These are phyloP conservation scores for Andrena bicolor DNA, from an alignment of 2,888 invertebrate species.

Conservation along the genomic window DNA sequence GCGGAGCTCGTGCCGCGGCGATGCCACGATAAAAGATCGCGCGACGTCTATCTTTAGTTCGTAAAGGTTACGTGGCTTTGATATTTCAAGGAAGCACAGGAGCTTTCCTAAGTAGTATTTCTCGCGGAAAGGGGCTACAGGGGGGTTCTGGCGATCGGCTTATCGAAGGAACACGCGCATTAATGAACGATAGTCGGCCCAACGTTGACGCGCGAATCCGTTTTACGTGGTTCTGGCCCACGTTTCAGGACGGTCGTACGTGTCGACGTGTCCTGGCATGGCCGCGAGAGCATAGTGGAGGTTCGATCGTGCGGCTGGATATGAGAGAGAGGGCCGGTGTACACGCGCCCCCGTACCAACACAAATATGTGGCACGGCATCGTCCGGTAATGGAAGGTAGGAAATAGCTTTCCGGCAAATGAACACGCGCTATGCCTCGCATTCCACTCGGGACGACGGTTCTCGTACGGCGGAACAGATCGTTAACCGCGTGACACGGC, in stretches of 20 bases:
- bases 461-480: conserved; percentile 71
- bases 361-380: conserved; percentile 41
- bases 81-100: too few relatives aligned
- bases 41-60: too few relatives aligned
- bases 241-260: not conserved
- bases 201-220: not conserved
- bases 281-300: not conserved
- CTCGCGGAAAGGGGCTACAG: not conserved
- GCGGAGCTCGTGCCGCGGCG: too few relatives aligned
- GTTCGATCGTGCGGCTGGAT: conserved; percentile 20
- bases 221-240: not conserved
- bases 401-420: conserved; percentile 77
- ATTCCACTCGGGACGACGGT: conserved; percentile 65
- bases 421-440: conserved; percentile 73
- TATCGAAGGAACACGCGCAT: not conserved
- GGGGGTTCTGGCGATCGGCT: too few relatives aligned
- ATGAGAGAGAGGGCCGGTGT: conserved; percentile 1
- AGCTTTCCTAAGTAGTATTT: not conserved
- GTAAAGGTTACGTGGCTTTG: too few relatives aligned
- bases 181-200: not conserved
- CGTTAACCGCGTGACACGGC: conserved; percentile 73
- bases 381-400: conserved; percentile 68
- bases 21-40: too few relatives aligned
- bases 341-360: conserved; percentile 21
- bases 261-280: not conserved